These are phyloP conservation scores for Smittia aterrima DNA, from an alignment of 2,888 invertebrate genomes.

Conservation along the genomic window DNA sequence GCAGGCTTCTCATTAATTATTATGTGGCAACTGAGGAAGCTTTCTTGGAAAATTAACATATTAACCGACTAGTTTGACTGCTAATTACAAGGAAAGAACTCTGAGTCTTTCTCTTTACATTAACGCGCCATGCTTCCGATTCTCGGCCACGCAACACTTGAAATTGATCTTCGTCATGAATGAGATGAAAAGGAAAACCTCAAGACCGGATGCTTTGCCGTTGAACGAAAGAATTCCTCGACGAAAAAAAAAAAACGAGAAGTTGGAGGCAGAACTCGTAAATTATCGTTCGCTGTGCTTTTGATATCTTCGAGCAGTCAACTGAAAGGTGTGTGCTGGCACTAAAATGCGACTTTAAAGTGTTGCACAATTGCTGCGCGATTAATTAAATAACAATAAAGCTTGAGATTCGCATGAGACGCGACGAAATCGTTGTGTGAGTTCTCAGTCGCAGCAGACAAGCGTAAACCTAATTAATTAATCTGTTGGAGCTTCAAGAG, in stretches of 20 bases:
- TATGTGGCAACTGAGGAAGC: background rate
- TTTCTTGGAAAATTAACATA: slow-evolving; percentile 35
- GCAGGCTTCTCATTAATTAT: background rate
- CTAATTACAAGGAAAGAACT: background rate
- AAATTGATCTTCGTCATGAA: background rate
- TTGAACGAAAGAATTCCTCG: background rate
- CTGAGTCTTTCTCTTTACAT: background rate
- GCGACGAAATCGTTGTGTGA: background rate
- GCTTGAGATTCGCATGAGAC: background rate
- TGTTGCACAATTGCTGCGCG: background rate
- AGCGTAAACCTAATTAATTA: background rate
- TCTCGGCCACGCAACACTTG: slow-evolving; percentile 29
- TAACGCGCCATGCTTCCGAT: slow-evolving; percentile 38
- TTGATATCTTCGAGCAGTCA: background rate
- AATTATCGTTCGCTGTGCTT: background rate
- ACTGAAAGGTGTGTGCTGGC: background rate
- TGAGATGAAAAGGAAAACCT: slow-evolving; percentile 7
- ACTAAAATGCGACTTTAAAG: background rate
- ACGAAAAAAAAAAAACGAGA: background rate
- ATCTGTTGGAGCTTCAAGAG: background rate
- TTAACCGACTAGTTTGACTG: background rate
- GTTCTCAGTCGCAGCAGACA: background rate
- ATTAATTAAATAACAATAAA: slow-evolving; percentile 11
- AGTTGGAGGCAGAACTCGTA: background rate
- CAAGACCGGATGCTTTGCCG: slow-evolving; percentile 26